Percentiles rank a stretch among this genome's conserved stretches.
Conservation (phyloP, 2,888 invertebrate genomes). For the Micropterix aruncella region DNA sequence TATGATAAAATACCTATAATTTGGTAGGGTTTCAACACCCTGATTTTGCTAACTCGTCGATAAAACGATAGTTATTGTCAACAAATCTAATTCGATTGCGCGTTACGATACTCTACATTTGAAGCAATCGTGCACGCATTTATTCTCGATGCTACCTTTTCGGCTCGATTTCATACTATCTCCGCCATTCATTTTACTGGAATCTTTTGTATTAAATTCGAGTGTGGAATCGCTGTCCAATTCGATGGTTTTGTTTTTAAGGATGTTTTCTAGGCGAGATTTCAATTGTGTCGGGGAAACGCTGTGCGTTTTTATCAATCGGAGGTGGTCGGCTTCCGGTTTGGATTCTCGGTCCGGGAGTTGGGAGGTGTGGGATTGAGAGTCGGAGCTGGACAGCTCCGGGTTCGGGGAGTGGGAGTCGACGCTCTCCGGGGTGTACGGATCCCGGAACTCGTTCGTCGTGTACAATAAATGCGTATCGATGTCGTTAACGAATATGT, state of each 20-base stretch:
- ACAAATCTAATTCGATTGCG: too few relatives aligned
- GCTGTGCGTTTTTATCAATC: conserved; percentile 24
- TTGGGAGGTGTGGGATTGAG: conserved; percentile 2
- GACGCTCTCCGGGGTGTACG: conserved; percentile 72
- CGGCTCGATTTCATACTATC: not conserved
- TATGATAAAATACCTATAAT: too few relatives aligned
- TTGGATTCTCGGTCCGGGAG: conserved; percentile 13
- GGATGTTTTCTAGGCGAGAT: conserved; percentile 39
- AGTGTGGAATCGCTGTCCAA: not conserved
- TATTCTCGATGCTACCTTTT: not conserved
- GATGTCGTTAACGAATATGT: conserved; percentile 38
- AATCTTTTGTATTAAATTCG: not conserved
- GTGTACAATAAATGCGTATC: conserved; percentile 32
- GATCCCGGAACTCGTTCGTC: conserved; percentile 39
- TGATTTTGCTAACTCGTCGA: too few relatives aligned
- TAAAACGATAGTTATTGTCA: too few relatives aligned
- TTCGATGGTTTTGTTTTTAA: not conserved
- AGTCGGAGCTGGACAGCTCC: conserved; percentile 22
- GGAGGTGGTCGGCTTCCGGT: conserved; percentile 16
- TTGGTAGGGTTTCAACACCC: too few relatives aligned
- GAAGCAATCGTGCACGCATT: not conserved
- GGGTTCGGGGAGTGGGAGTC: conserved; percentile 60
- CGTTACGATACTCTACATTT: not conserved
- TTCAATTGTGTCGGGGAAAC: conserved; percentile 52
- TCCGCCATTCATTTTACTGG: not conserved